Conservation (phyloP, 2,888 invertebrate genomes). For the Drosophila mimetica region DNA sequence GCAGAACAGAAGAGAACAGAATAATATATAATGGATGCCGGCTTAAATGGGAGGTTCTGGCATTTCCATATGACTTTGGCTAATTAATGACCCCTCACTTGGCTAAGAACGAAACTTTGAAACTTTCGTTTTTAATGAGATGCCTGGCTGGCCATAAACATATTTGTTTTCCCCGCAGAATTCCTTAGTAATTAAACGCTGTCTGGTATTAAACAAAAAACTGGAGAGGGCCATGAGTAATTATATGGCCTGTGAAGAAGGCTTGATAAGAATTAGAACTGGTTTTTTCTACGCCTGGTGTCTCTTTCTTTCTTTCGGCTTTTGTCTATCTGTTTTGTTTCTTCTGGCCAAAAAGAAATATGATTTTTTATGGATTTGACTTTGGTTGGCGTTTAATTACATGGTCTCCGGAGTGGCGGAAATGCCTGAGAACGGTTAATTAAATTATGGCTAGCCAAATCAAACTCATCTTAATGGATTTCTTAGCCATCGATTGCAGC, state of each 20-base stretch:
- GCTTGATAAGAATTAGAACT: constrained; percentile 76
- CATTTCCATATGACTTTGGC: constrained; percentile 35
- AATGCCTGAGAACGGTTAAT: constrained; percentile 65
- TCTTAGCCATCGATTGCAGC: constrained; percentile 44
- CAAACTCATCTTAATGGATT: constrained; percentile 36
- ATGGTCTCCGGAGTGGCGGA: constrained; percentile 57
- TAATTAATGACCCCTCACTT: constrained; percentile 66
- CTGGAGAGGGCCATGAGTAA: constrained; percentile 58
- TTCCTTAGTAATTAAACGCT: constrained; percentile 72
- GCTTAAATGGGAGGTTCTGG: constrained; percentile 36
- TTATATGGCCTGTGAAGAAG: constrained; percentile 69
- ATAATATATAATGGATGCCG: constrained; percentile 25
- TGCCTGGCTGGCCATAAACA: constrained; percentile 51
- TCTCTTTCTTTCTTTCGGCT: constrained; percentile 18
- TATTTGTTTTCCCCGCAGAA: constrained; percentile 49
- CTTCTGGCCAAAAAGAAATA: constrained; percentile 11
- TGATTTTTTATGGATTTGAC: constrained; percentile 52
- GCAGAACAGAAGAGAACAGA: constrained; percentile 16
- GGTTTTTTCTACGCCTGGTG: constrained; percentile 48
- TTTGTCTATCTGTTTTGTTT: constrained; percentile 21
- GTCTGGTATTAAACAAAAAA: constrained; percentile 12
- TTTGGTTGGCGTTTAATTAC: constrained; percentile 68
- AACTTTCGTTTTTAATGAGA: constrained; percentile 77
- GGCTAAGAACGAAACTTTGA: constrained; percentile 62
- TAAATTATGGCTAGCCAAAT: constrained; percentile 50